These are phyloP conservation scores for Neuroterus valhalla DNA, from an alignment of 1,140 invertebrate genomes.

Conservation along the genomic window DNA sequence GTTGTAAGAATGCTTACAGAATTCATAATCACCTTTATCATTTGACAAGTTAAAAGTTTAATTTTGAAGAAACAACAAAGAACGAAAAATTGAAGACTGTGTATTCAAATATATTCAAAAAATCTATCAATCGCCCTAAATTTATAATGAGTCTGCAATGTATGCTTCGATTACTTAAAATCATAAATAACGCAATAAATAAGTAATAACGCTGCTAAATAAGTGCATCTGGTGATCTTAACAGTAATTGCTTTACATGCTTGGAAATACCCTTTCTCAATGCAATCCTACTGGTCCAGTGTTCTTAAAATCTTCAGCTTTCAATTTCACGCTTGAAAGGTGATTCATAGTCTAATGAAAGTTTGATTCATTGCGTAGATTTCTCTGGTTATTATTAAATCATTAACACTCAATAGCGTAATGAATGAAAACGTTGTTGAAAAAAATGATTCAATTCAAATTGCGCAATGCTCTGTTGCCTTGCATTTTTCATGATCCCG, in stretches of 20 bases:
- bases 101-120: too few relatives aligned
- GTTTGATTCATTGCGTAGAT: slow-evolving; percentile 31
- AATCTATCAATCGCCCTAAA: too few relatives aligned
- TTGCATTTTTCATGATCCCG: background rate
- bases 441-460: background rate
- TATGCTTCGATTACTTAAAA: slow-evolving; percentile 7
- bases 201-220: too few relatives aligned
- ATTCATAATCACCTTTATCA: too few relatives aligned
- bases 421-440: background rate
- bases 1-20: too few relatives aligned
- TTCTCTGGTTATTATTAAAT: slow-evolving; percentile 26
- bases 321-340: slow-evolving; percentile 28
- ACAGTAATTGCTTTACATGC: slow-evolving; percentile 16
- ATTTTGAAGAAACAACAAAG: too few relatives aligned
- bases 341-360: slow-evolving; percentile 29
- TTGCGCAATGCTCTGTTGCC: slow-evolving; percentile 13
- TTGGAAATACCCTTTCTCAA: slow-evolving; percentile 10
- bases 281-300: background rate
- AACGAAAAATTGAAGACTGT: too few relatives aligned
- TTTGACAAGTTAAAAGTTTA: too few relatives aligned
- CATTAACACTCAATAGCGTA: slow-evolving; percentile 26
- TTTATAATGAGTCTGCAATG: too few relatives aligned
- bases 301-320: slow-evolving; percentile 31
- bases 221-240: too few relatives aligned
- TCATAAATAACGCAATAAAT: slow-evolving; percentile 6